Percentiles rank a stretch among this genome's conserved stretches.
Evolutionary conservation across 1,140 invertebrate genomes (phyloP).

Genomic region (Panulirus ornatus): DNA sequence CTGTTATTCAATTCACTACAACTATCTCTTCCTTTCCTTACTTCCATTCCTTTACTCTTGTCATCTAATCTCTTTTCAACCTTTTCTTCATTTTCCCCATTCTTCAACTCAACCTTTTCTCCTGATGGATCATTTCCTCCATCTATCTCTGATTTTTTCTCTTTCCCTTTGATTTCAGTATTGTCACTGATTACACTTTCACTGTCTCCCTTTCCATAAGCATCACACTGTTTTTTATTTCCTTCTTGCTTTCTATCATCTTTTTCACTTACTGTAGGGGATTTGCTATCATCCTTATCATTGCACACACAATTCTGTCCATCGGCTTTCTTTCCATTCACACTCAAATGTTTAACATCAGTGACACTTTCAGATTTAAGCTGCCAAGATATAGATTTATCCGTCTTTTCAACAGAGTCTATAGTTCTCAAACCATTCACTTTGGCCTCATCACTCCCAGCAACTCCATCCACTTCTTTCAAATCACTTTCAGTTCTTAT

Average conservation of each 20-base stretch:
- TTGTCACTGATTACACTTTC: conserved; percentile 12
- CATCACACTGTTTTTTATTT: conserved; percentile 7
- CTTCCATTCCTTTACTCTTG: neutral
- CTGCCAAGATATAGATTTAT: neutral
- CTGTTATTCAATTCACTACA: neutral
- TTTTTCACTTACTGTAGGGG: neutral
- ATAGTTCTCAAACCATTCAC: conserved; percentile 66
- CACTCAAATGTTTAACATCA: conserved; percentile 44
- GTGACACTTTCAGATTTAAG: neutral
- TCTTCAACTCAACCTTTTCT: neutral
- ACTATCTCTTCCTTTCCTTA: conserved; percentile 2
- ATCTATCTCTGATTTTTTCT: neutral
- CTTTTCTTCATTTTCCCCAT: neutral
- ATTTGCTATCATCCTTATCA: conserved; percentile 30
- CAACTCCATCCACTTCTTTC: conserved; percentile 55
- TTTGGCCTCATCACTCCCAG: conserved; percentile 62
- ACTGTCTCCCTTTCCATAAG: neutral
- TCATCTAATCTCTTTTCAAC: neutral
- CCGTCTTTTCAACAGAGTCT: conserved; percentile 50
- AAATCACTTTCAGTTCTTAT: conserved; percentile 44
- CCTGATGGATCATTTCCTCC: neutral
- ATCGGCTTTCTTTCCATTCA: conserved; percentile 55
- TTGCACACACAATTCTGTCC: conserved; percentile 28
- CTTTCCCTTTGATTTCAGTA: neutral
- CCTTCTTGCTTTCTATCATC: neutral